Evolutionary conservation across 2,113 vertebrate genomes (phyloP), one percentile per base, ranked within the genome.

Genomic region (Ictidomys tridecemlineatus): DNA sequence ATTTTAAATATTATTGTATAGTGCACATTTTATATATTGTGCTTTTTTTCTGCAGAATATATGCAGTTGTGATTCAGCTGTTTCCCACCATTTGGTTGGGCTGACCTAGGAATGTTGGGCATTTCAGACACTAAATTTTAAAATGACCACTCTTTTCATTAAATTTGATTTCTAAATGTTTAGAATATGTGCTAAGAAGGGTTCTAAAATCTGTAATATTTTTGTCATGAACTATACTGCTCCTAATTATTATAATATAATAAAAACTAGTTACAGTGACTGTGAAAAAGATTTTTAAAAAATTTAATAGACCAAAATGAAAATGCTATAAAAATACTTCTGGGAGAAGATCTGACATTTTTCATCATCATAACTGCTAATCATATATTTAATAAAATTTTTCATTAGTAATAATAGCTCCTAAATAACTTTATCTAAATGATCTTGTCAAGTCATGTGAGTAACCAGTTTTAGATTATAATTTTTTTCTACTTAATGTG

Each of bases 1-100:
- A 99, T 99, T 99, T 99, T 99, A 99, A 99, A 99, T 99, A 99
- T 99, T 99, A 99, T 99, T 99, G 99, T 99, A 99, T 99, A 99
- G 99, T 99, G 99, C 99, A 99, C 99, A 99, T 99, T 99, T 99
- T 99, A 99, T 99, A 99, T 99, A 99, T 99, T 99, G 99, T 99
- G 99, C 99, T 99, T 99, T 98, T 98, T 97, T 97, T 70, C 58
- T 86, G 99, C 98, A 98, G 98, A 99, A 98, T 98, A 98, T 99
- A 99, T 98, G 99, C 99, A 99, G 98, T 99, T 99, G 99, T 99
- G 99, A 99, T 98, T 98, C 98, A 99, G 98, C 98, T 98, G 98
- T 95, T 97, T 89, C 94, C 87, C 95, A 98, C 99, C 94, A 98
- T 98, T 98, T 98, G 97, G 98, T 98, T 98, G 98, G 94, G 94